A percentile compares a stretch with the other conserved stretches of the same genome.
Conservation (phyloP, 2,113 vertebrate genomes). For the Haemorhous mexicanus region DNA sequence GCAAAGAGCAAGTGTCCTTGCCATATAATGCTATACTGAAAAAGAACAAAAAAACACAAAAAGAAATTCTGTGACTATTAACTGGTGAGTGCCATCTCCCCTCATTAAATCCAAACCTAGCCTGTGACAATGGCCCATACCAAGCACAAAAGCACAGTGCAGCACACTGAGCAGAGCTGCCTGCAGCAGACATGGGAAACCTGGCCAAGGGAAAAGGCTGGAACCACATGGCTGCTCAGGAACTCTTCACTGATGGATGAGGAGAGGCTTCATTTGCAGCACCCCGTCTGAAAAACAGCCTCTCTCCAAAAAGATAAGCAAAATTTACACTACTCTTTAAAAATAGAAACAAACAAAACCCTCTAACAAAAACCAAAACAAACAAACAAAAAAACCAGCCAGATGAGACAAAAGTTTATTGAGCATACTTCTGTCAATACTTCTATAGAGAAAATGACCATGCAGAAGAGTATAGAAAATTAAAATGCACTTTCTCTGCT, state of each 20-base stretch:
- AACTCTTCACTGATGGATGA: background rate
- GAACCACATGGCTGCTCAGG: rapidly evolving
- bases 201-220: background rate
- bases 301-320: background rate
- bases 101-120: background rate
- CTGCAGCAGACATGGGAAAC: background rate
- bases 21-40: background rate
- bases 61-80: background rate
- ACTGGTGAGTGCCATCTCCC: background rate
- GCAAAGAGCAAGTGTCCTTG: background rate
- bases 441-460: background rate
- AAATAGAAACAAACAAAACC: background rate
- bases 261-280: background rate
- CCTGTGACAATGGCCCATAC: background rate
- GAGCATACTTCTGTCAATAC: background rate
- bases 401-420: background rate
- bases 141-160: background rate
- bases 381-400: background rate
- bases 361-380: background rate
- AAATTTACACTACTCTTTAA: background rate
- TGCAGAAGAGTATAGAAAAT: background rate
- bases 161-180: background rate
- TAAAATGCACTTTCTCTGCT: background rate
- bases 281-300: background rate
- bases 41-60: background rate